phyloP scores from a whole-genome alignment of 2,888 invertebrate species.

The Drosophila monieri region DNA sequence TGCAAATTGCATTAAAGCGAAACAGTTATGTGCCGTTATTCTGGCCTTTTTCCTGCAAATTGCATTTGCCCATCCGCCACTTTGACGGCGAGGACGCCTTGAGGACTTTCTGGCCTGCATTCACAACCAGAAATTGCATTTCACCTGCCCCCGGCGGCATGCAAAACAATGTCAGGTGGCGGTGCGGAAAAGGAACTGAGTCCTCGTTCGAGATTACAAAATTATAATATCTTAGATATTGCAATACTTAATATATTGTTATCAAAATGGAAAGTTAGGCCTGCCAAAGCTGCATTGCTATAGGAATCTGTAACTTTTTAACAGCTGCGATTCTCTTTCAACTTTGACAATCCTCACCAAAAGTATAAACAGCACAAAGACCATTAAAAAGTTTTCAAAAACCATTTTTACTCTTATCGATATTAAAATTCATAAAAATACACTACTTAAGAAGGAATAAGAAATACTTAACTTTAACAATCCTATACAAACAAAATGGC shows the following conservation, averaged over 20 bases:
- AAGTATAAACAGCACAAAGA: too few relatives aligned
- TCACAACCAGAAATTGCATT: conserved; percentile 11
- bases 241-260: not conserved
- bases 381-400: too few relatives aligned
- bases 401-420: too few relatives aligned
- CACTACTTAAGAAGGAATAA: not conserved
- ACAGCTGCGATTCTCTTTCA: too few relatives aligned
- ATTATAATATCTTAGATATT: not conserved
- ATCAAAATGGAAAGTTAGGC: not conserved
- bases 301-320: not conserved
- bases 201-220: not conserved
- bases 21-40: conserved; percentile 57
- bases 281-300: too few relatives aligned
- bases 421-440: too few relatives aligned
- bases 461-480: not conserved
- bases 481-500: too few relatives aligned
- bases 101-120: conserved; percentile 20
- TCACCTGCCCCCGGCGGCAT: conserved; percentile 13
- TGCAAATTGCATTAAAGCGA: conserved; percentile 65
- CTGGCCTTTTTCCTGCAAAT: conserved; percentile 42
- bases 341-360: too few relatives aligned
- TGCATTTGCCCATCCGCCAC: conserved; percentile 49
- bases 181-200: not conserved
- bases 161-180: conserved; percentile 25
- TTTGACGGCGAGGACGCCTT: conserved; percentile 14